Conservation (phyloP, 2,888 invertebrate species). For the Melanargia galathea region DNA sequence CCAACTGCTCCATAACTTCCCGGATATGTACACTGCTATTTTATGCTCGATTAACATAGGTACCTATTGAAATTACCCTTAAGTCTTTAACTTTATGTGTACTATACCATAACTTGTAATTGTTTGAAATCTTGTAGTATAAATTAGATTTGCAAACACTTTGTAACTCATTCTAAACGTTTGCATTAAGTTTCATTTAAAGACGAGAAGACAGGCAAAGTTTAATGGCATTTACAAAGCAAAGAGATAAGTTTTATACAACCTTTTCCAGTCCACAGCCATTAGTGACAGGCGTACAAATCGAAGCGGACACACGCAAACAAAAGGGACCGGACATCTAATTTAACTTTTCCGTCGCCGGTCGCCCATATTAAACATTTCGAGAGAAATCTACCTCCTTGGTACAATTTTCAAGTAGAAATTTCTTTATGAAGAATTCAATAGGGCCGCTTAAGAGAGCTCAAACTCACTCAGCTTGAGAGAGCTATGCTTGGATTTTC, state of each 20-base stretch:
- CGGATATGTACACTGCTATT: constrained; percentile 3
- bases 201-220: background rate
- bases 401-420: background rate
- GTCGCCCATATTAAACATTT: constrained; percentile 64
- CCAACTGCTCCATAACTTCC: constrained; percentile 2
- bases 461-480: no score
- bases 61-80: background rate
- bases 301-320: constrained; percentile 61
- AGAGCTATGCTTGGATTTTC: no score
- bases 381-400: constrained; percentile 43
- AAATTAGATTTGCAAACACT: background rate
- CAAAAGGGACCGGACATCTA: constrained; percentile 56
- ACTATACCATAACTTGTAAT: no score
- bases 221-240: constrained; percentile 2
- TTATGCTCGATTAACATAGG: background rate
- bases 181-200: background rate
- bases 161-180: background rate
- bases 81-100: background rate
- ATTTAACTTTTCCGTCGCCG: constrained; percentile 74
- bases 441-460: no score
- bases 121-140: no score
- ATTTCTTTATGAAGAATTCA: no score
- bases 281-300: constrained; percentile 61
- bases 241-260: constrained; percentile 5
- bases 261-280: constrained; percentile 19